Conservation (phyloP, 2,797 vertebrate genomes). For the Amazona ochrocephala region DNA sequence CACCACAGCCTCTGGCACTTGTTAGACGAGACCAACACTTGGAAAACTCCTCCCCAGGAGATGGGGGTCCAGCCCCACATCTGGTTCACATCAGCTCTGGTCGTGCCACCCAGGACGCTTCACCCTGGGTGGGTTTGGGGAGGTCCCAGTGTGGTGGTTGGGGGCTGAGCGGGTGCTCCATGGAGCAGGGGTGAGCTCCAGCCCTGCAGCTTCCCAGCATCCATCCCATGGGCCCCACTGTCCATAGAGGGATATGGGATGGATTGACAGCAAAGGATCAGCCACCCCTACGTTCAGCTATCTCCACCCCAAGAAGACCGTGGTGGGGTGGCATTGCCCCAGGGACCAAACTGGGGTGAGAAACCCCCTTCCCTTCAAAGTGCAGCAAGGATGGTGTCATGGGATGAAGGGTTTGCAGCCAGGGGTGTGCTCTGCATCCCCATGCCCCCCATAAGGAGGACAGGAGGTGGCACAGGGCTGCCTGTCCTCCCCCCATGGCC, state of each 20-base stretch:
- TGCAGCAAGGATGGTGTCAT: accelerated
- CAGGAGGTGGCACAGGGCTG: background rate
- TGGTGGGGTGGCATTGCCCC: background rate
- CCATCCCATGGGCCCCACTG: background rate
- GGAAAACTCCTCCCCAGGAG: background rate
- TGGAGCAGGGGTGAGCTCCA: accelerated
- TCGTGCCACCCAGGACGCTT: background rate
- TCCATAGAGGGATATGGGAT: accelerated
- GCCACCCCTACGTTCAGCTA: background rate
- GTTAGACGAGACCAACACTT: accelerated
- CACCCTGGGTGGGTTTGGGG: background rate
- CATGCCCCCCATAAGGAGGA: accelerated
- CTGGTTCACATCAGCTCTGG: background rate
- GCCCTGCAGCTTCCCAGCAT: background rate
- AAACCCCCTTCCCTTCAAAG: background rate
- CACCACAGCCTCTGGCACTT: background rate
- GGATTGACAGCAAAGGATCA: accelerated
- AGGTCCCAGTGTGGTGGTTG: accelerated
- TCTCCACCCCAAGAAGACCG: background rate
- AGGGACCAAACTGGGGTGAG: background rate
- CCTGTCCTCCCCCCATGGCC: background rate
- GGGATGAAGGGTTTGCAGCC: background rate
- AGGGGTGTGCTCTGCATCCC: background rate
- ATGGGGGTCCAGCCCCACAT: background rate
- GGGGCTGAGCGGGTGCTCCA: background rate